Conservation (phyloP, 2,888 invertebrate species). For the Thalpophila matura region DNA sequence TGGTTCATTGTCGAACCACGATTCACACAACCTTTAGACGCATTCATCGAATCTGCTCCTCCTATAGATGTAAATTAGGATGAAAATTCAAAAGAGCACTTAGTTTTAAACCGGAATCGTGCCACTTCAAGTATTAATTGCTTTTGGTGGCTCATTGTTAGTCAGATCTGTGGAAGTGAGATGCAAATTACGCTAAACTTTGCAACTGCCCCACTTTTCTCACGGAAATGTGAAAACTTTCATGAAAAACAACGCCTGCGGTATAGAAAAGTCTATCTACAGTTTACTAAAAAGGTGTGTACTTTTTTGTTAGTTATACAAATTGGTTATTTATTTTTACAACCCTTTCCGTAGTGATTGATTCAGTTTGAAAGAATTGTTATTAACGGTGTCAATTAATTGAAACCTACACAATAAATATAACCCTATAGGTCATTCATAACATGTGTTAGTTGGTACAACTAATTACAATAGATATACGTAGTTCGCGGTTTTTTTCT, state of each 20-base stretch:
- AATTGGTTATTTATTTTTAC: too few relatives aligned
- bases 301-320: constrained; percentile 2
- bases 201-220: constrained; percentile 86
- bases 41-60: constrained; percentile 68
- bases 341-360: too few relatives aligned
- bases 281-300: constrained; percentile 59
- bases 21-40: constrained; percentile 51
- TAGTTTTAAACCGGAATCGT: constrained; percentile 87
- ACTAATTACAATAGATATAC: too few relatives aligned
- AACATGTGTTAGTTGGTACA: too few relatives aligned
- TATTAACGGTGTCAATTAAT: too few relatives aligned
- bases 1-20: constrained; percentile 47
- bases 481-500: too few relatives aligned
- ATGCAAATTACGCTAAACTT: constrained; percentile 89
- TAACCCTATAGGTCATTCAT: too few relatives aligned
- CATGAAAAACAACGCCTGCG: constrained; percentile 79
- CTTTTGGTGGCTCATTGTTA: constrained; percentile 89
- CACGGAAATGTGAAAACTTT: constrained; percentile 86
- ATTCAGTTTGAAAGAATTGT: too few relatives aligned
- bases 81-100: constrained; percentile 88
- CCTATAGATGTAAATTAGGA: constrained; percentile 80
- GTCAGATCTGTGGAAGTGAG: constrained; percentile 86
- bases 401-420: too few relatives aligned
- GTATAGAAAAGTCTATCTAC: constrained; percentile 73
- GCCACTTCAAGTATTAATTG: constrained; percentile 90